Conservation (phyloP, 2,888 invertebrate species). For the Tipula confusa region DNA sequence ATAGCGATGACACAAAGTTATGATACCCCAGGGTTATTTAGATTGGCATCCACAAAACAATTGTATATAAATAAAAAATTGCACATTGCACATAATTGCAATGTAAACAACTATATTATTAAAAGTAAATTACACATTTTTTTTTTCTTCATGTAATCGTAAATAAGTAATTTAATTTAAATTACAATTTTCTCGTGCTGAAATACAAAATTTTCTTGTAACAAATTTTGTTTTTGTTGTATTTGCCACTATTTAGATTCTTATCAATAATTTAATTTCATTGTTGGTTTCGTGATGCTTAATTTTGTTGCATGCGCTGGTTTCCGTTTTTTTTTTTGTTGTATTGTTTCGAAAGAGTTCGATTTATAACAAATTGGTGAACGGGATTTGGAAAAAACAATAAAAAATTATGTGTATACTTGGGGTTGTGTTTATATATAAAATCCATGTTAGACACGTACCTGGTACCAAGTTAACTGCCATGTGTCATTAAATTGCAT, state of each 20-base stretch:
- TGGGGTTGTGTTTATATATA: neutral
- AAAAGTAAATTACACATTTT: neutral
- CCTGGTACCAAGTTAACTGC: neutral
- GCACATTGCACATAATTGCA: neutral
- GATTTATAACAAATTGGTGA: neutral
- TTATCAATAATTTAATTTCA: constrained; percentile 3
- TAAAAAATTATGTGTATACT: too few species aligned
- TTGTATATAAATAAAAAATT: neutral
- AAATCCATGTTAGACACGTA: neutral
- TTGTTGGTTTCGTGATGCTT: neutral
- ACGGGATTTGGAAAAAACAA: neutral
- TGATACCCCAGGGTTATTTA: neutral
- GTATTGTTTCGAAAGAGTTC: neutral
- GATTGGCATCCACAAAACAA: neutral
- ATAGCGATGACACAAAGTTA: too few species aligned
- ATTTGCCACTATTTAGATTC: neutral
- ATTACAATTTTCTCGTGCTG: neutral
- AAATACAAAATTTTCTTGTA: neutral
- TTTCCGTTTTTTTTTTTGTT: neutral
- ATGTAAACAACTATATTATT: neutral
- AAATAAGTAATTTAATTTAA: constrained; percentile 12
- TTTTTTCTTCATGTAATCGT: neutral
- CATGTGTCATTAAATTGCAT: neutral
- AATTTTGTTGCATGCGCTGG: constrained; percentile 4
- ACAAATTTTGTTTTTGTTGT: neutral